These are phyloP conservation scores for Oreortyx pictus DNA, from an alignment of 2,797 vertebrate genomes.

Conservation along the genomic window DNA sequence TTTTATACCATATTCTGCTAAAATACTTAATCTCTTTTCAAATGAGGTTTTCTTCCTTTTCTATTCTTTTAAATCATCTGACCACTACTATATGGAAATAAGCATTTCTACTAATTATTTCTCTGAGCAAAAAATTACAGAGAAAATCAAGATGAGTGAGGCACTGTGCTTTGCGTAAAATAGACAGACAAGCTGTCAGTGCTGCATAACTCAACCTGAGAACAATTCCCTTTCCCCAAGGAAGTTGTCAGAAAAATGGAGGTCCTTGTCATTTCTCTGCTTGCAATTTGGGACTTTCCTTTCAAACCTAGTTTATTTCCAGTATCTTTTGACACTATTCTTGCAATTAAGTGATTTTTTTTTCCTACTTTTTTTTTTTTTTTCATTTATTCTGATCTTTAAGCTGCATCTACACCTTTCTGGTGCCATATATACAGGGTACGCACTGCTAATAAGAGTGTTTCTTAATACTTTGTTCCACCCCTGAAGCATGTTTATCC, in stretches of 20 bases:
- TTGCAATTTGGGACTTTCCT: conserved; percentile 74
- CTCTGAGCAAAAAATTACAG: conserved; percentile 33
- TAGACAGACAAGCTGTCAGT: conserved; percentile 78
- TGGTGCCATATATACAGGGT: not conserved
- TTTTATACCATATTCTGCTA: not conserved
- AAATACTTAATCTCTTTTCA: not conserved
- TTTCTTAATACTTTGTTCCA: conserved; percentile 12
- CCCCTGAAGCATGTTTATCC: not conserved
- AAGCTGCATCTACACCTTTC: conserved; percentile 8
- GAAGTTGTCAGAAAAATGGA: conserved; percentile 78
- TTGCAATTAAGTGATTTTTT: conserved; percentile 66
- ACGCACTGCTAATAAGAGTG: not conserved
- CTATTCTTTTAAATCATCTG: conserved; percentile 34
- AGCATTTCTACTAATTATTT: conserved; percentile 66
- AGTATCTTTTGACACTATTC: conserved; percentile 67
- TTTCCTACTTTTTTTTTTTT: conserved; percentile 22
- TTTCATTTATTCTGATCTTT: not conserved
- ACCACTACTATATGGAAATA: conserved; percentile 53
- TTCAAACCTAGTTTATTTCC: conserved; percentile 72
- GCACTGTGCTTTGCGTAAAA: conserved; percentile 61
- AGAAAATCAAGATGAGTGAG: conserved; percentile 61
- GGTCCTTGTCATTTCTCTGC: conserved; percentile 71
- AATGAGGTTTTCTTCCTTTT: not conserved
- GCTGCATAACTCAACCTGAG: conserved; percentile 74
- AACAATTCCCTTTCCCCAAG: conserved; percentile 70